Evolutionary conservation across 2,888 invertebrate species (phyloP), one percentile per base, ranked within the genome.

Genomic region (Zaprionus bogoriensis): DNA sequence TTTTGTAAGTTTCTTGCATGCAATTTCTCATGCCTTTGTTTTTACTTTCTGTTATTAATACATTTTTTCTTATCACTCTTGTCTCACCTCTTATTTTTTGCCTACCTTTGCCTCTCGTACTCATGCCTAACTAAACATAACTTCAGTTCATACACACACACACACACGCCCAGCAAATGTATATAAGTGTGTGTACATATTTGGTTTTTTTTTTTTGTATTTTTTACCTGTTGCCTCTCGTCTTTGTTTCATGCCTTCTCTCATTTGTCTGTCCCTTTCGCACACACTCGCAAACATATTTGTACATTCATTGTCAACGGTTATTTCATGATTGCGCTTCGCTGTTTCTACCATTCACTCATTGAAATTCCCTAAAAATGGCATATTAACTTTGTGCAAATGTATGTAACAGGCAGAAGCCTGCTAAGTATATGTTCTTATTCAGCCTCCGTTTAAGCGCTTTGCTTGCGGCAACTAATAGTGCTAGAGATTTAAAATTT

Each of bases 241-340:
- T 59, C 30, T 58, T 47, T 48, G 36, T 28, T 41, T 30, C 67
- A 41, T 27, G 41, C 57, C 28, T 27, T 59, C 46, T 50, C 50
- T 45, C 22, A 14, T 65, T 61, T 54, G 10, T 46, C 39, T 39
- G 9, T 53, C 38, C 53, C 74, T 27, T 38, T 69, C 39, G 42
- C 54, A 51, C 54, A 36, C 50, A 57, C 53, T 60, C 25, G 57
- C 67, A 42, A 48, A 20, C 48, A 55, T 53, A 50, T 61, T 61
- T 58, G 47, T 66, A 57, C 58, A 69, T 58, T 74, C 75, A 74
- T 74, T 73, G 74, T 74, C 74, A 74, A 70, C 70, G 70, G 74
- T 74, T 74, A 59, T 69, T 61, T 61, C 70, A 51, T 65, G 59
- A 67, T 65, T 71, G 57, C 62, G 72, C 59, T 60, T 67, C 52